Base-by-base conservation (phyloP, 2,888 invertebrate species). In the Drepanosiphum platanoidis region DNA sequence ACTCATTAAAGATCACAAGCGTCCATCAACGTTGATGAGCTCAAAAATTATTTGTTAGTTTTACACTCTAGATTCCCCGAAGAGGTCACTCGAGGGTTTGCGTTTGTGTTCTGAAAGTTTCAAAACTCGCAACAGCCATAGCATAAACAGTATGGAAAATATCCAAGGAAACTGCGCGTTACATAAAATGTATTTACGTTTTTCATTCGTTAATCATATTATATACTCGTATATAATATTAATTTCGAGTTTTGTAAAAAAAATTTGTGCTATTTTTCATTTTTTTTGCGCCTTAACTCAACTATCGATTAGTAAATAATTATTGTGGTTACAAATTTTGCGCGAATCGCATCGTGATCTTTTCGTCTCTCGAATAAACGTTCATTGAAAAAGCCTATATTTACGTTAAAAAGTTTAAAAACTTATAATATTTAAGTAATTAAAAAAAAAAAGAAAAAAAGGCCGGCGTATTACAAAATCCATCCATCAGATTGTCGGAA, bases 1-100 rank as follows among this genome's bases (percentile, higher is more conserved):
- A n/a, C 71, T 82, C 81, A 30, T 82, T 82, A 82, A 72, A 72
- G 61, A 61, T 72, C 81, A 71, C 71, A 32, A 61, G 58, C 81
- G 81, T 82, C 81, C 71, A 82, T 82, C 81, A 72, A 61, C 72
- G 81, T 82, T 39, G 81, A 72, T 82, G 81, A 42, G 81, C 42
- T 32, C 61, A 64, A 71, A 61, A 72, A 72, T 72, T 72, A 58
- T 82, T 81, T 58, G 36, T 80, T 70, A 36, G 80, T 80, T 80
- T 36, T 52, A 27, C 52, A 42, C n/a, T n/a, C n/a, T n/a, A n/a
- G n/a, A n/a, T n/a, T 75, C 34, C 13, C 52, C 68, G 18, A 80
- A 52, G 18, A 52, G 52, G 52, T 80, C 68, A 70, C 80, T 70
- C 5, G 52, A 52, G 68, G n/a, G 66, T 66, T 66, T 22, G n/a